Evolutionary conservation across 2,113 vertebrate genomes (phyloP).

Genomic region (Sialia sialis): DNA sequence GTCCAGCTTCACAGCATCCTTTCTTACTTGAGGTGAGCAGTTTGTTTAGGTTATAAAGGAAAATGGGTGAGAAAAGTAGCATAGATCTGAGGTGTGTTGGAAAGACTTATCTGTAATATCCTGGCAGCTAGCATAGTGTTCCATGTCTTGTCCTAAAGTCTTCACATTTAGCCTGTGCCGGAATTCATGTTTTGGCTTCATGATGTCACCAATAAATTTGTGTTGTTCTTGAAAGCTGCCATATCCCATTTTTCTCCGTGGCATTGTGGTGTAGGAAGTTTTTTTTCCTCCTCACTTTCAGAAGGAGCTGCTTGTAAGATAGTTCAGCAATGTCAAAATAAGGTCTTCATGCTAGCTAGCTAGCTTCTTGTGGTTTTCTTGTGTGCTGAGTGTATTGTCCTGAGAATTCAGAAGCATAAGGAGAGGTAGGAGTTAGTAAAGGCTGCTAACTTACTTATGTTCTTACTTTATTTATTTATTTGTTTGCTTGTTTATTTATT

Average conservation of each 20-base stretch:
- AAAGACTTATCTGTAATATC: neutral
- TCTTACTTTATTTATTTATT: fast-evolving
- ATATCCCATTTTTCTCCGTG: neutral
- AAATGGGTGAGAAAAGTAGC: neutral
- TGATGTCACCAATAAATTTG: neutral
- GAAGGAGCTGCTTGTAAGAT: neutral
- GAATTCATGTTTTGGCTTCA: neutral
- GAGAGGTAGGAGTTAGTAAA: neutral
- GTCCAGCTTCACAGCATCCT: neutral
- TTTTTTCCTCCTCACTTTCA: neutral
- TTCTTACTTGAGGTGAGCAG: neutral
- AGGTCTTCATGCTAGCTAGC: neutral
- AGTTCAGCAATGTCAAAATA: neutral
- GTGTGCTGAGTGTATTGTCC: neutral
- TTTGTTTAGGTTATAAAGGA: neutral
- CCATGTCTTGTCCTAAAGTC: neutral
- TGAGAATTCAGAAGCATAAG: neutral
- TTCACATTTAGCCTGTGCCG: fast-evolving
- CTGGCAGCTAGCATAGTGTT: neutral
- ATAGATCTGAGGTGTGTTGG: neutral
- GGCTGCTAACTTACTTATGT: neutral
- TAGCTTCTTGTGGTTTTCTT: neutral
- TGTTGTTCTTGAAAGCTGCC: neutral
- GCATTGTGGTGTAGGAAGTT: neutral
- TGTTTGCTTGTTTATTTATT: neutral